Base-by-base conservation (phyloP, 2,797 vertebrate genomes). In the Microchirus variegatus region DNA sequence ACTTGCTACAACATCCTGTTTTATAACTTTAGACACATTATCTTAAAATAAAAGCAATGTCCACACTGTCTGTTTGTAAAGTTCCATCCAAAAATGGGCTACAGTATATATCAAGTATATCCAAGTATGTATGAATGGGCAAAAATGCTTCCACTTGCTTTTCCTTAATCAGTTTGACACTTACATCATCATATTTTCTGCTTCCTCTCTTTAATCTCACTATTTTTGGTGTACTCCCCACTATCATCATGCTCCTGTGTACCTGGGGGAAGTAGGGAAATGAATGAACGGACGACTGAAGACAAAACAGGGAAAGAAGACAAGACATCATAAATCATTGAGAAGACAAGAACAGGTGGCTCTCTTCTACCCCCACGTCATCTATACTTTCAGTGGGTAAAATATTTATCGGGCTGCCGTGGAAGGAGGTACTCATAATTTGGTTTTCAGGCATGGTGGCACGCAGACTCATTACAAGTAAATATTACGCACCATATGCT, bases 361-460 rank as follows among this genome's bases (percentile, higher is more conserved):
- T 72, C 67, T 51, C 66, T 54, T 57, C 54, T 71, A 56, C 70
- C 68, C 63, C 13, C 26, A 77, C 43, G 22, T 86, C 83, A 81
- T 70, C 83, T 70, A 70, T 70, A 82, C 67, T 81, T 89, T 80
- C 73, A 78, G 70, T 59, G 73, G 51, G 64, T 79, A 53, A 83
- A 86, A 87, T 88, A 87, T 89, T 85, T 78, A 89, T 89, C 75
- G 79, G 63, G 59, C 75, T 82, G 83, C 76, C 84, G 85, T 75
- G 79, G 77, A 86, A 72, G 10, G 9, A 63, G 67, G 63, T 59
- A 63, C 61, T 82, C 47, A 44, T 87, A 77, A 89, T 89, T 84
- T 84, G 66, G 80, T 80, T 84, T 87, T 77, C 49, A 13, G 17
- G 63, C 79, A 74, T 75, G 76, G 75, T 69, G 76, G 84, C 70